phyloP scores from a whole-genome alignment of 2,888 invertebrate species.

The Rhagophthalmus giganteus region DNA sequence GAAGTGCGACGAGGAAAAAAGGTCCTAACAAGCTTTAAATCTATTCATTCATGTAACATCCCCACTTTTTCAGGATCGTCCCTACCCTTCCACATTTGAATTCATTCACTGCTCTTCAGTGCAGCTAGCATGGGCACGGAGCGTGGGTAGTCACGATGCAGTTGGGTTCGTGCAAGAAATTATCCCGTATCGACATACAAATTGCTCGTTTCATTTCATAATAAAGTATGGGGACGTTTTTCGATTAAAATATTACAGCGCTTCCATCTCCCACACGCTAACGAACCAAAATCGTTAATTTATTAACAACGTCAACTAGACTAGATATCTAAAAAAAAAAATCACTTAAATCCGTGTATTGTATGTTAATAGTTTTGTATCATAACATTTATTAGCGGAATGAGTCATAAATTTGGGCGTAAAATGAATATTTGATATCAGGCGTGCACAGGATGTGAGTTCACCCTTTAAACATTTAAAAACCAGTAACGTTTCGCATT shows the following conservation, averaged over 20 bases:
- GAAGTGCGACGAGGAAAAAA: conserved; percentile 17
- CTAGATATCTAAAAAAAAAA: background rate
- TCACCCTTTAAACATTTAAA: conserved; percentile 24
- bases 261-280: no score
- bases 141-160: conserved; percentile 14
- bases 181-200: conserved; percentile 6
- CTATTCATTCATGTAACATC: conserved; percentile 27
- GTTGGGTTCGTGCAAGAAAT: conserved; percentile 9
- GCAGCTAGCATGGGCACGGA: conserved; percentile 7
- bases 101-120: conserved; percentile 21
- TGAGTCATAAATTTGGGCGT: conserved; percentile 27
- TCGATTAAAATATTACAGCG: background rate
- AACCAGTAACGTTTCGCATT: conserved; percentile 7
- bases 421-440: conserved; percentile 27
- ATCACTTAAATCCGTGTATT: conserved; percentile 8
- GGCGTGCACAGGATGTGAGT: conserved; percentile 24
- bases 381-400: no score
- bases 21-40: conserved; percentile 24
- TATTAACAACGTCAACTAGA: background rate
- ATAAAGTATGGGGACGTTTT: conserved; percentile 3
- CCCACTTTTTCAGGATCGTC: conserved; percentile 25
- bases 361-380: conserved; percentile 29
- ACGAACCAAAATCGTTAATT: background rate
- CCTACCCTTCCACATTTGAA: conserved; percentile 15
- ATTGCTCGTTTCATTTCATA: conserved; percentile 7